Evolutionary conservation across 2,797 vertebrate genomes (phyloP), one percentile per base, ranked within the genome.

Genomic region (Argentina silus): DNA sequence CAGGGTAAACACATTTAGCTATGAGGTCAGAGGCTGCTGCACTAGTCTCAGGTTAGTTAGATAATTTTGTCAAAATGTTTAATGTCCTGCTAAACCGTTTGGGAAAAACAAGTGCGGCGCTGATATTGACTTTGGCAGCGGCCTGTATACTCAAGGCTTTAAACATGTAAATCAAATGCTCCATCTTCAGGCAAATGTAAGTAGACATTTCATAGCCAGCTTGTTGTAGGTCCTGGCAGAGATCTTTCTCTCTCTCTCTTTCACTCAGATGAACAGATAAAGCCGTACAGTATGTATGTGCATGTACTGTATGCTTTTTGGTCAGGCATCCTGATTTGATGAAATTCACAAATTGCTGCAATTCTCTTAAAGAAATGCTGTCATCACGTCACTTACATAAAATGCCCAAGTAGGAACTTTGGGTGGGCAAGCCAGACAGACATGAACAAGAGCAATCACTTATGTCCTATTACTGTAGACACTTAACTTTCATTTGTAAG

Each of bases 11-110:
- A 98, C 83, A 96, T 95, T 96, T 93, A 94, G 94, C 95, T 86
- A 95, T 97, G 95, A 96, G 95, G 95, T 96, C 96, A 97, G 95
- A 95, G 95, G 94, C 95, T 95, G 94, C 92, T 93, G 92, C 94
- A 93, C 92, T 89, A 89, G 93, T 96, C 95, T 92, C 92, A 94
- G 95, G 94, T 94, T 92, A 95, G 95, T 96, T 96, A 96, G 96
- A 97, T 97, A 95, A 97, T 97, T 97, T 96, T 94, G 96, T 96
- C 95, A 94, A 95, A 96, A 96, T 95, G 95, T 96, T 97, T 96
- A 96, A 96, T 91, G 94, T 96, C 94, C 94, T 91, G 90, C 93
- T 91, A 95, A 97, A 94, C 91, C 93, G 82, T 95, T 90, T 88
- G 95, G 96, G 96, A 96, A 95, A 95, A 95, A 80, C 88, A 93